phyloP scores from a whole-genome alignment of 1,140 invertebrate species.

The Zaprionus ghesquierei region DNA sequence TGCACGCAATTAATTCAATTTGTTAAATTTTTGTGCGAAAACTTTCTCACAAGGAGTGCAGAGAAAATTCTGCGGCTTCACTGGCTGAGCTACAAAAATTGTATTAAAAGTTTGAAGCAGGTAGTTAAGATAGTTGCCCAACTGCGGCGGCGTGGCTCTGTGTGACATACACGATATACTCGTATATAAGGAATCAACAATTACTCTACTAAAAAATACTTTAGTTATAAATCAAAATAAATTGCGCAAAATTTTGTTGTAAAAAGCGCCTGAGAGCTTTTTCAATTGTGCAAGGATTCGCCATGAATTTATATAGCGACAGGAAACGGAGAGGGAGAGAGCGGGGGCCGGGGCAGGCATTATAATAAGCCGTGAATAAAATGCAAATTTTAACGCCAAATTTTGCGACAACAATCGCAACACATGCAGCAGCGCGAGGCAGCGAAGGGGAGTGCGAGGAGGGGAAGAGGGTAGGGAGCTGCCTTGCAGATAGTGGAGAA shows the following conservation, averaged over 20 bases:
- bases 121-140: conserved; percentile 5
- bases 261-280: conserved; percentile 33
- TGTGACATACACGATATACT: background rate
- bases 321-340: background rate
- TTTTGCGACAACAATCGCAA: conserved; percentile 47
- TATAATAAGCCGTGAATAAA: conserved; percentile 50
- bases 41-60: background rate
- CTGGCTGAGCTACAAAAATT: conserved; percentile 16
- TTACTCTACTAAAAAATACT: background rate
- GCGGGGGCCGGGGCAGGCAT: background rate
- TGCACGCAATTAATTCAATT: conserved; percentile 64
- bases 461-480: no score
- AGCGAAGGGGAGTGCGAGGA: background rate
- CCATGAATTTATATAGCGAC: background rate
- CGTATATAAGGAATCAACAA: background rate
- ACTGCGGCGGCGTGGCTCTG: background rate
- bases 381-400: conserved; percentile 46
- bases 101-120: conserved; percentile 25
- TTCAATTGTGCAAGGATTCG: conserved; percentile 3
- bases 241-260: conserved; percentile 3
- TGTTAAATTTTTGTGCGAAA: conserved; percentile 38
- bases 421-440: conserved; percentile 8
- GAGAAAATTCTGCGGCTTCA: conserved; percentile 22
- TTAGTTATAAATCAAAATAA: conserved; percentile 18
- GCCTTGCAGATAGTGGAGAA: background rate